Evolutionary conservation across 2,113 vertebrate species (phyloP).

Genomic region (Poeciliopsis occidentalis): DNA sequence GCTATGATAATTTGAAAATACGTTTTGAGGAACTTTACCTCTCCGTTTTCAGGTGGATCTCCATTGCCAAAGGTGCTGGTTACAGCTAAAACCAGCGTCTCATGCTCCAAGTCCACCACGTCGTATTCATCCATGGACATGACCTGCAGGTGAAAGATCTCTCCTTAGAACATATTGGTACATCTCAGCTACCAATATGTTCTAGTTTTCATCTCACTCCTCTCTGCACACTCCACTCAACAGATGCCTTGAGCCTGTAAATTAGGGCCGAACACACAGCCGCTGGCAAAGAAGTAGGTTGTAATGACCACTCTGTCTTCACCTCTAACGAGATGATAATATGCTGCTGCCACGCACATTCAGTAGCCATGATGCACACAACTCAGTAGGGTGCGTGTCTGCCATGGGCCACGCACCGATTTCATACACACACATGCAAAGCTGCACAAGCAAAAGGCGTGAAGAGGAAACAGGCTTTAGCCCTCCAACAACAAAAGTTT

Average conservation of each 20-base stretch:
- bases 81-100: constrained; percentile 91
- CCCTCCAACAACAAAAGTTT: constrained; percentile 36
- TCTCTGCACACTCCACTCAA: constrained; percentile 32
- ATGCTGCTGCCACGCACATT: constrained; percentile 58
- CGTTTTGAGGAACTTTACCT: constrained; percentile 76
- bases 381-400: constrained; percentile 49
- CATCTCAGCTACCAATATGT: neutral
- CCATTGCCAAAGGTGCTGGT: constrained; percentile 98
- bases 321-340: constrained; percentile 76
- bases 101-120: constrained; percentile 92
- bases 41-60: constrained; percentile 95
- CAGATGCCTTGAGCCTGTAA: constrained; percentile 49
- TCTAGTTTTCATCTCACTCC: constrained; percentile 19
- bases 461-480: constrained; percentile 55
- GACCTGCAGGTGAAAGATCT: constrained; percentile 76
- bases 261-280: constrained; percentile 54
- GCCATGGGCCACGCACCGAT: constrained; percentile 2
- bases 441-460: constrained; percentile 25
- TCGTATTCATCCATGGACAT: constrained; percentile 98
- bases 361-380: constrained; percentile 51
- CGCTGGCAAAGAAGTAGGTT: constrained; percentile 47
- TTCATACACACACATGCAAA: constrained; percentile 25
- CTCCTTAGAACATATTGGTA: neutral
- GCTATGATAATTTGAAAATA: neutral
- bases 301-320: constrained; percentile 67